Evolutionary conservation across 2,888 invertebrate genomes (phyloP).

Genomic region (Spatulosminthurus flaviceps): DNA sequence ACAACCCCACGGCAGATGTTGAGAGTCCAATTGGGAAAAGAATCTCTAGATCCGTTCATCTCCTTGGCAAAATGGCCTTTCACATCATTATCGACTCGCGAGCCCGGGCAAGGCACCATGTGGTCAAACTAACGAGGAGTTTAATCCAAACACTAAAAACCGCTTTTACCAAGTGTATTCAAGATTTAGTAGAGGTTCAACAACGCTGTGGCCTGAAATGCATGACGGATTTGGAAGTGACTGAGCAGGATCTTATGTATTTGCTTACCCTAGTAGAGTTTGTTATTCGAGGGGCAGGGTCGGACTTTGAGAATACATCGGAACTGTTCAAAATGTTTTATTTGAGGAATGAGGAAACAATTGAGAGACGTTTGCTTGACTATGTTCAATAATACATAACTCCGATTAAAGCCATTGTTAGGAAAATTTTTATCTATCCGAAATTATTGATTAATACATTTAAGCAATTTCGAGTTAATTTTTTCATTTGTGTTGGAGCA

Average conservation of each 20-base stretch:
- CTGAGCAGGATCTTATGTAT: conserved; percentile 30
- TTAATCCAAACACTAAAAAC: conserved; percentile 27
- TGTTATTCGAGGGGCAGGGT: conserved; percentile 26
- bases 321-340: not conserved
- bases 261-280: conserved; percentile 15
- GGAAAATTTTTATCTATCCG: too few species aligned
- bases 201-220: not conserved
- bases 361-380: conserved; percentile 1
- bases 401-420: too few species aligned
- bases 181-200: not conserved
- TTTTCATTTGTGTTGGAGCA: too few species aligned
- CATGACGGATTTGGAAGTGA: not conserved
- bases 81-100: not conserved
- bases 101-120: not conserved
- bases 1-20: not conserved
- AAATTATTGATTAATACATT: too few species aligned
- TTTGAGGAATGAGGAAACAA: not conserved
- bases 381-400: conserved; percentile 10
- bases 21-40: not conserved
- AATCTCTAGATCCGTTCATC: not conserved
- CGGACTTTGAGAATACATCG: not conserved
- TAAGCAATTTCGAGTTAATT: too few species aligned
- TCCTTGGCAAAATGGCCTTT: not conserved
- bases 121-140: conserved; percentile 24
- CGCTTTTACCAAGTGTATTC: conserved; percentile 10